A percentile compares a stretch with the other conserved stretches of the same genome.
Evolutionary conservation across 2,888 invertebrate genomes (phyloP).

Genomic region (Caenorhabditis doughertyi): DNA sequence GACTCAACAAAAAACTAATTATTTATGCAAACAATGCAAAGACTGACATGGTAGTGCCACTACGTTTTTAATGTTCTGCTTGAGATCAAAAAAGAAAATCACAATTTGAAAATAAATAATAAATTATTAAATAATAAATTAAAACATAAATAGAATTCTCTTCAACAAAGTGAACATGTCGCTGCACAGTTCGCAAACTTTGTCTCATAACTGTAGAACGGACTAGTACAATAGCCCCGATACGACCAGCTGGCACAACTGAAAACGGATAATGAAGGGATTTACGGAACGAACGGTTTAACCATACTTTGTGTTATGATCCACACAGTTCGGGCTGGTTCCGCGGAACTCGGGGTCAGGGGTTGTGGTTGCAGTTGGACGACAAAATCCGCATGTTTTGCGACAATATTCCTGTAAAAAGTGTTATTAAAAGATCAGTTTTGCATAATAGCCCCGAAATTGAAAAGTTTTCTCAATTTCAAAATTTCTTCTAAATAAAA

Average conservation of each 20-base stretch:
- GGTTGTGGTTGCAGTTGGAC: conserved; percentile 55
- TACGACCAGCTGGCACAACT: conserved; percentile 63
- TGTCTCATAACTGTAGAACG: conserved; percentile 59
- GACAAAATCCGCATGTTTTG: conserved; percentile 62
- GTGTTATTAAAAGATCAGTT: too few species aligned
- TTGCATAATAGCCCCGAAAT: neutral
- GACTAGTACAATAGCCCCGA: conserved; percentile 53
- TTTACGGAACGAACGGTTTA: neutral
- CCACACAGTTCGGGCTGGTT: conserved; percentile 57
- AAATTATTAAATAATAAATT: conserved; percentile 14
- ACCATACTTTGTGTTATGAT: conserved; percentile 60
- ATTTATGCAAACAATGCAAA: conserved; percentile 55
- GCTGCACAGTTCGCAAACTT: conserved; percentile 60
- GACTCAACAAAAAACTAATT: conserved; percentile 42
- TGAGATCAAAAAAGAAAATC: conserved; percentile 24
- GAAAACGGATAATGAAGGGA: conserved; percentile 35
- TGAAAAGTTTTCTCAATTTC: neutral
- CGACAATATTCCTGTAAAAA: conserved; percentile 53
- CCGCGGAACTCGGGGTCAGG: conserved; percentile 51
- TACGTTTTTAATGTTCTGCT: conserved; percentile 1
- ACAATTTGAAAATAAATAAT: neutral
- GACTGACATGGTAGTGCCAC: conserved; percentile 25
- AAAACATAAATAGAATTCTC: neutral
- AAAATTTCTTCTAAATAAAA: too few species aligned
- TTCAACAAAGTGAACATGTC: conserved; percentile 52